phyloP scores from a whole-genome alignment of 2,888 invertebrate genomes.

The Diarsia brunnea region DNA sequence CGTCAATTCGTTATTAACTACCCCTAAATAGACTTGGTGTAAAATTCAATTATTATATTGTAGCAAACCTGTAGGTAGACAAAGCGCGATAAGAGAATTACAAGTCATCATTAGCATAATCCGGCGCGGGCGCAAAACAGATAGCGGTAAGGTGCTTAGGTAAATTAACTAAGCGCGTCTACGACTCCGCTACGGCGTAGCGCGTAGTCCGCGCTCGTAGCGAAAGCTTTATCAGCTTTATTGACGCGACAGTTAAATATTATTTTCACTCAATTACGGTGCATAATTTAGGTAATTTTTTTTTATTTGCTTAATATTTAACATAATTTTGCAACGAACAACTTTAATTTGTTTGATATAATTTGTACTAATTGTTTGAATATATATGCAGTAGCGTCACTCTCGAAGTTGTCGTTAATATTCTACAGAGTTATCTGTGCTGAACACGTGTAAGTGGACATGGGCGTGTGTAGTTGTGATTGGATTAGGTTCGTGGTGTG shows the following conservation, averaged over 20 bases:
- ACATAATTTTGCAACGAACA: not conserved
- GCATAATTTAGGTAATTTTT: conserved; percentile 35
- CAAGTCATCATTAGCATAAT: conserved; percentile 88
- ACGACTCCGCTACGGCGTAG: conserved; percentile 72
- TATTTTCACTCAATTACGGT: conserved; percentile 47
- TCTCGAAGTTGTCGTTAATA: conserved; percentile 41
- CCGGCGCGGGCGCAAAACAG: conserved; percentile 85
- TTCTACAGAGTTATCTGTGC: conserved; percentile 44
- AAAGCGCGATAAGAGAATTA: conserved; percentile 88
- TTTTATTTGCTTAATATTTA: conserved; percentile 30
- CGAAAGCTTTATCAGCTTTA: conserved; percentile 72
- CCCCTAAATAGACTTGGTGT: conserved; percentile 41
- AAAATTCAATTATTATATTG: conserved; percentile 71
- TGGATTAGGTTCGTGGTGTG: conserved; percentile 92
- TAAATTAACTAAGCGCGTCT: conserved; percentile 84
- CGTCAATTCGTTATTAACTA: conserved; percentile 28
- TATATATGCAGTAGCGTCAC: not conserved
- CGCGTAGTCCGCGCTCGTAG: conserved; percentile 69
- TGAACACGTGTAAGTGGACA: conserved; percentile 67
- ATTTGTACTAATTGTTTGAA: not conserved
- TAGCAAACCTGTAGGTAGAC: conserved; percentile 80
- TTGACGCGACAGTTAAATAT: conserved; percentile 66
- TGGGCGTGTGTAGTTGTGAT: conserved; percentile 90
- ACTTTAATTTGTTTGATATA: not conserved
- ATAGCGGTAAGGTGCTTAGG: conserved; percentile 90